Base-by-base conservation (phyloP, 2,797 vertebrate species). In the Hippoglossus hippoglossus region DNA sequence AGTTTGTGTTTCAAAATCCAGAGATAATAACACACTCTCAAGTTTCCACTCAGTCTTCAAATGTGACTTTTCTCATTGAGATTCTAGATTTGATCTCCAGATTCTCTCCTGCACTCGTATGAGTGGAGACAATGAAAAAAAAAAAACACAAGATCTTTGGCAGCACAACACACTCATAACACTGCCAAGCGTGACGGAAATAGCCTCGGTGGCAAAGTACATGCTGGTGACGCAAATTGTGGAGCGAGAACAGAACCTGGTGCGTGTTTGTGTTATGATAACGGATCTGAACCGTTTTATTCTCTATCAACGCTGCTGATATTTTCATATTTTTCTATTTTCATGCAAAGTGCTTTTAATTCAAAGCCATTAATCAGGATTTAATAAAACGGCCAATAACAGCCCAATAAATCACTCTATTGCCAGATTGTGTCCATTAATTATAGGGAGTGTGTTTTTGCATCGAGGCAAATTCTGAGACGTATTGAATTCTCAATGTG, bases 341-440 rank as follows among this genome's bases (percentile, higher is more conserved):
- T 82, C 54, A 78, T 71, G 56, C 63, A 75, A 74, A 82, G 65
- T 63, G 24, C 49, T 46, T 79, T 55, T 61, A 49, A 72, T 28
- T 77, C 26, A 6, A 41, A 77, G 67, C 31, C 82, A 77, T 86
- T 85, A 76, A 77, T 85, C 85, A 75, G 22, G 59, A 71, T 86
- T 81, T 77, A 85, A 85, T 86, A 81, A 82, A 79, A 80, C 72
- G 74, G 78, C 73, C 71, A 82, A 72, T 11, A 82, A 72, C 52
- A 74, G 67, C 36, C 21, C 58, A 31, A 83, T 87, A 73, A 83
- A 87, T 87, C 73, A 83, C 68, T 54, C 26, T 69, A 62, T 75
- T 80, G 78, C 57, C 4, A 0, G 47, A 54, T 66, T 25, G 7
- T 62, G 67, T 52, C 69, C 65, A 67, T 84, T 82, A 69, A 80